Evolutionary conservation across 2,797 vertebrate species (phyloP).

Genomic region (Squalus acanthias): DNA sequence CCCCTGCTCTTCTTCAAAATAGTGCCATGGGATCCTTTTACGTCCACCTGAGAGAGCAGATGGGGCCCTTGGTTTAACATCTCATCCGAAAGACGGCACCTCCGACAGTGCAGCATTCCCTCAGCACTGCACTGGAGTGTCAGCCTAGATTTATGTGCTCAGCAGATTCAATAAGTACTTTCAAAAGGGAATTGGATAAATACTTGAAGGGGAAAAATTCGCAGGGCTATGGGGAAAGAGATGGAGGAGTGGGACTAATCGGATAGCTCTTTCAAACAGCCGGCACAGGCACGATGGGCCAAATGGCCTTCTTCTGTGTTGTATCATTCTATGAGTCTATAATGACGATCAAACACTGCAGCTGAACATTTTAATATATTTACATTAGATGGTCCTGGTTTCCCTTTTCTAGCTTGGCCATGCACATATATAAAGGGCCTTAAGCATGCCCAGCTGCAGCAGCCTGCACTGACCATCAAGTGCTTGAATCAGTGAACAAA

Average conservation of each 20-base stretch:
- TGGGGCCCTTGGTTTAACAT: too few species aligned
- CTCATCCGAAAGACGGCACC: too few species aligned
- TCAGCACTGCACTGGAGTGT: too few species aligned
- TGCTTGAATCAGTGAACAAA: too few species aligned
- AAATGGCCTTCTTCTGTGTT: neutral
- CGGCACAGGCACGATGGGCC: neutral
- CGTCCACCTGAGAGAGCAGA: too few species aligned
- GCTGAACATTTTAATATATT: neutral
- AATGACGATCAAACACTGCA: conserved; percentile 10
- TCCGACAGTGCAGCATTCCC: too few species aligned
- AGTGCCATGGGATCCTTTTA: too few species aligned
- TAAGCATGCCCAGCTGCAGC: neutral
- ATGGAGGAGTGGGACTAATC: neutral
- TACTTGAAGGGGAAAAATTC: neutral
- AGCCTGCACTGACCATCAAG: neutral
- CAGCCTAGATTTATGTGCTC: too few species aligned
- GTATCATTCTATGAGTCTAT: neutral
- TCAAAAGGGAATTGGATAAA: neutral
- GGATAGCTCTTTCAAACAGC: neutral
- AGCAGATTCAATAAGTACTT: too few species aligned
- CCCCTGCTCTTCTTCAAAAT: too few species aligned
- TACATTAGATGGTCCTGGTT: too few species aligned
- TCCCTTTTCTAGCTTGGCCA: neutral
- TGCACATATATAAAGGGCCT: neutral
- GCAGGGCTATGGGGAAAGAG: neutral